Conservation (phyloP, 1,140 invertebrate species). For the Bathynomus jamesi region DNA sequence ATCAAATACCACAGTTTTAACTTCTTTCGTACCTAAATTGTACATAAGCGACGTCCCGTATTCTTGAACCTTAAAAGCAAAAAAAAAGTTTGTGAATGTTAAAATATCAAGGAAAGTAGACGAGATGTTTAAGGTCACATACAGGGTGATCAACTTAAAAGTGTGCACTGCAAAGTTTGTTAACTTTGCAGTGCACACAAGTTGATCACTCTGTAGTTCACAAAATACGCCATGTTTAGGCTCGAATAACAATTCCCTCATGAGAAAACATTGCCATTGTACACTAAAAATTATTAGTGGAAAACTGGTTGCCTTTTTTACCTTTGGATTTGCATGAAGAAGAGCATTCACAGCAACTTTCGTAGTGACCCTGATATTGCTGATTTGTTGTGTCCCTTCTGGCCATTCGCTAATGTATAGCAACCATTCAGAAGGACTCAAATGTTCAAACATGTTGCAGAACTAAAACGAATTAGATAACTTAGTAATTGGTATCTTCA, state of each 20-base stretch:
- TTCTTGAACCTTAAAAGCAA: constrained; percentile 55
- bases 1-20: constrained; percentile 91
- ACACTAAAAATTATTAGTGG: too few relatives aligned
- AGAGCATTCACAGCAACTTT: constrained; percentile 77
- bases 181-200: too few relatives aligned
- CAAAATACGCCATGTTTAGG: too few relatives aligned
- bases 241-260: too few relatives aligned
- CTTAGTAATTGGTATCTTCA: too few relatives aligned
- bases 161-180: too few relatives aligned
- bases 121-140: background rate
- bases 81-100: constrained; percentile 50
- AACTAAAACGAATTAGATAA: constrained; percentile 61
- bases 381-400: constrained; percentile 58
- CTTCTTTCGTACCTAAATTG: constrained; percentile 90
- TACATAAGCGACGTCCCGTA: constrained; percentile 77
- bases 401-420: constrained; percentile 88
- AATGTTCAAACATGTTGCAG: constrained; percentile 82
- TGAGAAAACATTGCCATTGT: too few relatives aligned
- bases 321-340: constrained; percentile 25
- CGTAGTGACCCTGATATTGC: constrained; percentile 82
- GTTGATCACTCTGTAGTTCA: too few relatives aligned
- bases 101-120: background rate
- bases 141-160: too few relatives aligned
- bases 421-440: constrained; percentile 82
- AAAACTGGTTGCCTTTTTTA: too few relatives aligned